Percentiles rank a stretch among this genome's conserved stretches.
phyloP scores from a whole-genome alignment of 2,797 vertebrate genomes.

The Liparis tanakae region DNA sequence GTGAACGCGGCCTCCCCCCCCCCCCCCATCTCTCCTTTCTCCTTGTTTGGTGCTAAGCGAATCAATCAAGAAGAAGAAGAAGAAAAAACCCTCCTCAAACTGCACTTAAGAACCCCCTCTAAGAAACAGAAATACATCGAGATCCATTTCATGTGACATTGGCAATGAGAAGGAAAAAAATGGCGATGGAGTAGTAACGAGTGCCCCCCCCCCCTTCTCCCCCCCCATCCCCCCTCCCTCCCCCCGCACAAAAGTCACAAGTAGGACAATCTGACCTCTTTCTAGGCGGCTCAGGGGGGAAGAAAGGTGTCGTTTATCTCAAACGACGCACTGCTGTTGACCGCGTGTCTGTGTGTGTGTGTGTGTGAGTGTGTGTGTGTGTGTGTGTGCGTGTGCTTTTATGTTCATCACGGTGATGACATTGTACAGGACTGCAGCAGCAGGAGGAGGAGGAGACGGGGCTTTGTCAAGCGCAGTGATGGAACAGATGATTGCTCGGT shows the following conservation, averaged over 20 bases:
- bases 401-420: conserved; percentile 32
- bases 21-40: conserved; percentile 8
- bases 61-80: conserved; percentile 60
- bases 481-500: conserved; percentile 37
- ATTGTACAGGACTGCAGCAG: conserved; percentile 27
- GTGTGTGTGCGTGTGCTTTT: neutral
- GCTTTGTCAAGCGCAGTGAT: conserved; percentile 34
- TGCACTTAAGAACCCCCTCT: conserved; percentile 52
- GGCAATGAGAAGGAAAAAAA: conserved; percentile 65
- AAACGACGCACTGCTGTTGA: neutral
- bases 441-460: conserved; percentile 19
- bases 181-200: conserved; percentile 58
- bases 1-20: conserved; percentile 61
- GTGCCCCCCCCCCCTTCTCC: conserved; percentile 44
- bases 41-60: conserved; percentile 63
- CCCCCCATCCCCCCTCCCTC: conserved; percentile 41
- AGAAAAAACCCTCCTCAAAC: conserved; percentile 53
- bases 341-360: neutral
- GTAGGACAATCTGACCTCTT: conserved; percentile 12
- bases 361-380: neutral
- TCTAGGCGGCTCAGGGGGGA: conserved; percentile 2
- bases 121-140: conserved; percentile 76
- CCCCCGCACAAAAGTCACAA: conserved; percentile 48
- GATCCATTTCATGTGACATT: conserved; percentile 79
- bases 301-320: neutral